Conservation (phyloP, 1,140 invertebrate species). For the Euwallacea similis region DNA sequence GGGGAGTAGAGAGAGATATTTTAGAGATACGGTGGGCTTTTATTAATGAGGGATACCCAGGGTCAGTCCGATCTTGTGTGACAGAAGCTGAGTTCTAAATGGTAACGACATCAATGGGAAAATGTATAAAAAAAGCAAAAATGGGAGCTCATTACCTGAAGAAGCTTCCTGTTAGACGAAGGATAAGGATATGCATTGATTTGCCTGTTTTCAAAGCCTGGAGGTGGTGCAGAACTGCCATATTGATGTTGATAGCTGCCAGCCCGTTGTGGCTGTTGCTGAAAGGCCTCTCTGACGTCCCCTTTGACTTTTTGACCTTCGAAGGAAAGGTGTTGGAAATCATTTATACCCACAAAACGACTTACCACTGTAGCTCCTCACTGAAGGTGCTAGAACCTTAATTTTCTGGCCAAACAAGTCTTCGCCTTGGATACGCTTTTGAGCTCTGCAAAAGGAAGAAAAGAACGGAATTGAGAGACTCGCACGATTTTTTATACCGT, state of each 20-base stretch:
- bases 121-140: no score
- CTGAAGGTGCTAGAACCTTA: constrained; percentile 43
- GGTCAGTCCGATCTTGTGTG: no score
- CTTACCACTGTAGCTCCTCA: constrained; percentile 46
- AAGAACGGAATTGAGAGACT: not conserved
- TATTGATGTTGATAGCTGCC: not conserved
- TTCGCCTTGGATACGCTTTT: constrained; percentile 83
- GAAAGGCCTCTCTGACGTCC: constrained; percentile 12
- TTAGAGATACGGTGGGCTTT: no score
- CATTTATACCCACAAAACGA: constrained; percentile 2
- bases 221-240: constrained; percentile 28
- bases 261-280: constrained; percentile 13
- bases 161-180: constrained; percentile 7
- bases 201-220: constrained; percentile 27
- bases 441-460: constrained; percentile 60
- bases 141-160: constrained; percentile 10
- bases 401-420: constrained; percentile 81
- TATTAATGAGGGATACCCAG: no score
- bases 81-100: no score
- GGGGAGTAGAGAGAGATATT: no score
- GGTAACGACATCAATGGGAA: no score
- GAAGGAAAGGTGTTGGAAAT: no score
- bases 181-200: constrained; percentile 24
- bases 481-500: no score
- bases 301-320: constrained; percentile 36